phyloP scores from a whole-genome alignment of 1,140 invertebrate genomes.

The Paramacrobiotus metropolitanus region DNA sequence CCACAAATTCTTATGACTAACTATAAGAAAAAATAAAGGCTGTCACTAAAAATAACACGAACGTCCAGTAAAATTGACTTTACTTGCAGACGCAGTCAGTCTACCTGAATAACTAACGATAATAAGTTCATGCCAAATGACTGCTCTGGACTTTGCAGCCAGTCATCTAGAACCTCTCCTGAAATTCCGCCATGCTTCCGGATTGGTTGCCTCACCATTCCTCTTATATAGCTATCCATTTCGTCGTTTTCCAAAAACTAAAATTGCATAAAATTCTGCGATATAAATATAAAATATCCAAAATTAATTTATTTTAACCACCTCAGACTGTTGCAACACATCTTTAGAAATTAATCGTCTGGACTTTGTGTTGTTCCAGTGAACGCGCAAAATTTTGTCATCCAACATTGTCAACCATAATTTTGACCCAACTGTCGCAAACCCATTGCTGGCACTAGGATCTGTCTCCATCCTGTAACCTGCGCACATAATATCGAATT shows the following conservation, averaged over 20 bases:
- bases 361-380: too few relatives aligned
- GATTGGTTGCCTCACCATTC: background rate
- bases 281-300: background rate
- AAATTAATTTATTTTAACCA: background rate
- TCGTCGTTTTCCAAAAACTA: background rate
- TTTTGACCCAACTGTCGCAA: too few relatives aligned
- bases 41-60: background rate
- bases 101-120: background rate
- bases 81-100: too few relatives aligned
- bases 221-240: background rate
- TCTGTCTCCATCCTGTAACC: too few relatives aligned
- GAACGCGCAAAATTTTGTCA: too few relatives aligned
- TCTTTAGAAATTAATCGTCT: background rate
- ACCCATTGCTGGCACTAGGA: too few relatives aligned
- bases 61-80: background rate
- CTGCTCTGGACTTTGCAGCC: background rate
- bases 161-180: background rate
- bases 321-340: background rate
- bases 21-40: background rate
- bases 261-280: background rate
- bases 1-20: background rate
- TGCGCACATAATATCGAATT: too few relatives aligned
- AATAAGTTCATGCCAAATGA: background rate
- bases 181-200: background rate
- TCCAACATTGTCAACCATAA: too few relatives aligned